These are phyloP conservation scores for Pheosia gnoma DNA, from an alignment of 2,888 invertebrate genomes.

Conservation along the genomic window DNA sequence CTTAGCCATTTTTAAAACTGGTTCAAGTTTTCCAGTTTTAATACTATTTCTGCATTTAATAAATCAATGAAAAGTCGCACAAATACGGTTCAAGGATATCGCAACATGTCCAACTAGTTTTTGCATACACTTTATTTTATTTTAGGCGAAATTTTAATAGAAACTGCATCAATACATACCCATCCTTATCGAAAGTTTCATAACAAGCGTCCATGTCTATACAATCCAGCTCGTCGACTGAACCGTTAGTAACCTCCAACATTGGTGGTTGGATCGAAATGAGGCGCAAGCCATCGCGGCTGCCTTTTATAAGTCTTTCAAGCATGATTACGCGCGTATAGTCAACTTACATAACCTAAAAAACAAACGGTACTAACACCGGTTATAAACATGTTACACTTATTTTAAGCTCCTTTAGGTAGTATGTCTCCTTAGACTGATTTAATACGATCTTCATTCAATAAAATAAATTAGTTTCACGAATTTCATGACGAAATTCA, in stretches of 20 bases:
- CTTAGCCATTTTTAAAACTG: background rate
- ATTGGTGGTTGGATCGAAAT: slow-evolving; percentile 77
- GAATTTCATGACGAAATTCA: too few relatives aligned
- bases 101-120: background rate
- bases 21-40: background rate
- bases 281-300: slow-evolving; percentile 60
- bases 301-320: slow-evolving; percentile 68
- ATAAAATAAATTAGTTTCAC: too few relatives aligned
- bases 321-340: slow-evolving; percentile 65
- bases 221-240: slow-evolving; percentile 82
- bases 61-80: background rate
- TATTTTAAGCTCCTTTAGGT: background rate
- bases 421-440: background rate
- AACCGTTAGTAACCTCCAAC: slow-evolving; percentile 69
- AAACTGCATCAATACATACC: slow-evolving; percentile 82
- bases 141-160: slow-evolving; percentile 17
- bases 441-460: too few relatives aligned
- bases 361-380: slow-evolving; percentile 23
- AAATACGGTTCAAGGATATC: background rate
- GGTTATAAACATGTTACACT: background rate
- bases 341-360: slow-evolving; percentile 52
- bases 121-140: background rate
- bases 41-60: background rate
- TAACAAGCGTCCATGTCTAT: slow-evolving; percentile 95
- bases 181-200: slow-evolving; percentile 95